Evolutionary conservation across 2,113 vertebrate species (phyloP).

Genomic region (Tonatia bakeri): DNA sequence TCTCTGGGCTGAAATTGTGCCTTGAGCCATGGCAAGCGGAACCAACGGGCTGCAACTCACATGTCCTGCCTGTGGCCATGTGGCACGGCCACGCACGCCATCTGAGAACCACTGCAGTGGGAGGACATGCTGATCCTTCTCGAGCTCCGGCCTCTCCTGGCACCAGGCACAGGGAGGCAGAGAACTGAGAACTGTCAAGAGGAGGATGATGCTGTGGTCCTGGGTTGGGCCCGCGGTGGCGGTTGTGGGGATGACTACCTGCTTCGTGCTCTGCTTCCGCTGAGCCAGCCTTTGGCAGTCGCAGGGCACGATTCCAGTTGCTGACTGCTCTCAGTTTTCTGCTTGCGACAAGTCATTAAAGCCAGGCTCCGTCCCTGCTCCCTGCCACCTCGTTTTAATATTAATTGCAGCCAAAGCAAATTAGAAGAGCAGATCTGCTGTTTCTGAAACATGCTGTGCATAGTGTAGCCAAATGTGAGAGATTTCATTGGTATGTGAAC

Average conservation of each 20-base stretch:
- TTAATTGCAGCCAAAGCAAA: slow-evolving; percentile 73
- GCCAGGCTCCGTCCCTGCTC: slow-evolving; percentile 49
- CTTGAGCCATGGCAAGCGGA: not conserved
- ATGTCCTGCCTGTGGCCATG: accelerated
- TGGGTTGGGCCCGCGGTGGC: not conserved
- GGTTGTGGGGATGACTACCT: not conserved
- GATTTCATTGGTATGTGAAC: slow-evolving; percentile 33
- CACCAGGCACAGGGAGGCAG: too few species aligned
- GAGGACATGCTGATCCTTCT: not conserved
- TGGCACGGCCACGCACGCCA: accelerated
- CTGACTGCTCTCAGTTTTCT: slow-evolving; percentile 45
- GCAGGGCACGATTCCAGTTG: slow-evolving; percentile 19
- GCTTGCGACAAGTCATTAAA: slow-evolving; percentile 38
- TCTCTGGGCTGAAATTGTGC: not conserved
- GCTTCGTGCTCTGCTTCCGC: not conserved
- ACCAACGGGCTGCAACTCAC: not conserved
- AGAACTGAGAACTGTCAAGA: not conserved
- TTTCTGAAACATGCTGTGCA: slow-evolving; percentile 30
- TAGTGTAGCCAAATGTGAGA: slow-evolving; percentile 37
- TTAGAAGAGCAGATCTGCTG: slow-evolving; percentile 59
- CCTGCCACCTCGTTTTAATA: slow-evolving; percentile 58
- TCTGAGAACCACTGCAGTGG: not conserved
- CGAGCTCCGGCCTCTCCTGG: not conserved
- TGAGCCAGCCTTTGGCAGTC: not conserved
- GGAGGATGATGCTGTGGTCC: not conserved